Conservation (phyloP, 2,888 invertebrate species). For the Megaustenia siamemsis region DNA sequence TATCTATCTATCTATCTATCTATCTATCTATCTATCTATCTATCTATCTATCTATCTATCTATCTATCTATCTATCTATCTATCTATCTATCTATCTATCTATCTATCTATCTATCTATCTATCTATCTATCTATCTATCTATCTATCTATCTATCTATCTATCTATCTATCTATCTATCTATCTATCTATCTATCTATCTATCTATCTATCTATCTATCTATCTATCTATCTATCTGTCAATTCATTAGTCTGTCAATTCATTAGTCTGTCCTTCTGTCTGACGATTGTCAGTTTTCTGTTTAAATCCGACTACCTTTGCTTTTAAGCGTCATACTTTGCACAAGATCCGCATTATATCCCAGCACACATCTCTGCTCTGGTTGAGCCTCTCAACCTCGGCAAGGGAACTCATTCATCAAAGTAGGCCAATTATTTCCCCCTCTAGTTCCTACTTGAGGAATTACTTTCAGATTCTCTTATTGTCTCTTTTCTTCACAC, state of each 20-base stretch:
- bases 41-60: constrained; percentile 22
- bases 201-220: constrained; percentile 18
- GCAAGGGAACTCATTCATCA: too few relatives aligned
- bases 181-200: constrained; percentile 22
- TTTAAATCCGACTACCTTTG: too few relatives aligned
- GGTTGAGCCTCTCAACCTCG: too few relatives aligned
- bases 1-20: constrained; percentile 22
- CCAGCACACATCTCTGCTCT: too few relatives aligned
- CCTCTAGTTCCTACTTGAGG: too few relatives aligned
- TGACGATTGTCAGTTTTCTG: not conserved
- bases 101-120: constrained; percentile 19
- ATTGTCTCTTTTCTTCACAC: too few relatives aligned
- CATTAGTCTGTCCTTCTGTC: not conserved
- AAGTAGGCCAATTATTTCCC: too few relatives aligned
- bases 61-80: constrained; percentile 22
- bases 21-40: constrained; percentile 22
- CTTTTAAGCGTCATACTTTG: too few relatives aligned
- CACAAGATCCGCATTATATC: too few relatives aligned
- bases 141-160: constrained; percentile 22
- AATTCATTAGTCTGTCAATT: not conserved
- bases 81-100: constrained; percentile 16
- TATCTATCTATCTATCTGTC: not conserved
- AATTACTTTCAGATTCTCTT: too few relatives aligned
- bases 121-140: constrained; percentile 22
- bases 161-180: constrained; percentile 22